A percentile compares a stretch with the other conserved stretches of the same genome.
phyloP scores from a whole-genome alignment of 2,113 vertebrate species.

The Scatophagus argus region DNA sequence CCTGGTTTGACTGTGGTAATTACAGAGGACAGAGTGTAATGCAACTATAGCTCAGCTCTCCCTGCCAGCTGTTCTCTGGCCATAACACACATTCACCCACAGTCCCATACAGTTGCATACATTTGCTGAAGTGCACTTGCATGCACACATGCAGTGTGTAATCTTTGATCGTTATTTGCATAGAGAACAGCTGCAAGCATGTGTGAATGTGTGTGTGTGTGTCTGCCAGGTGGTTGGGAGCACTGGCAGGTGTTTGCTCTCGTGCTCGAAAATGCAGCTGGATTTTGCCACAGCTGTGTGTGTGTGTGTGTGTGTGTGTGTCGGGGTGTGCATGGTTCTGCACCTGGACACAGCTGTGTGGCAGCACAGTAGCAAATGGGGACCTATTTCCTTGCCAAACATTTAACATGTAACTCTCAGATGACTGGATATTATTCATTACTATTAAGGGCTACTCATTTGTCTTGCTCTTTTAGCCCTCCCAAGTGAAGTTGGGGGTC shows the following conservation, averaged over 20 bases:
- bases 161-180: constrained; percentile 54
- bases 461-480: constrained; percentile 41
- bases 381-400: constrained; percentile 58
- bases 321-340: constrained; percentile 39
- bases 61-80: constrained; percentile 55
- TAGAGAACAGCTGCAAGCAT: constrained; percentile 66
- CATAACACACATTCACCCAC: constrained; percentile 45
- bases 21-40: constrained; percentile 66
- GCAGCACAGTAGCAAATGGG: constrained; percentile 70
- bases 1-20: constrained; percentile 66
- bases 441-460: constrained; percentile 40
- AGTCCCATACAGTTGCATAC: constrained; percentile 42
- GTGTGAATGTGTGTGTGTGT: constrained; percentile 43
- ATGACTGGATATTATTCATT: constrained; percentile 59
- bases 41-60: constrained; percentile 59
- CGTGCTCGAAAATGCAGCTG: constrained; percentile 72
- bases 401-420: constrained; percentile 61
- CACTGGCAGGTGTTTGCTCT: constrained; percentile 77
- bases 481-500: constrained; percentile 10
- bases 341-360: constrained; percentile 74
- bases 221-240: constrained; percentile 71
- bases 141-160: constrained; percentile 20
- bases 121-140: constrained; percentile 34
- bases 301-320: constrained; percentile 14
- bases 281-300: constrained; percentile 73